Evolutionary conservation across 2,888 invertebrate species (phyloP).

Genomic region (Herminia tarsipennalis): DNA sequence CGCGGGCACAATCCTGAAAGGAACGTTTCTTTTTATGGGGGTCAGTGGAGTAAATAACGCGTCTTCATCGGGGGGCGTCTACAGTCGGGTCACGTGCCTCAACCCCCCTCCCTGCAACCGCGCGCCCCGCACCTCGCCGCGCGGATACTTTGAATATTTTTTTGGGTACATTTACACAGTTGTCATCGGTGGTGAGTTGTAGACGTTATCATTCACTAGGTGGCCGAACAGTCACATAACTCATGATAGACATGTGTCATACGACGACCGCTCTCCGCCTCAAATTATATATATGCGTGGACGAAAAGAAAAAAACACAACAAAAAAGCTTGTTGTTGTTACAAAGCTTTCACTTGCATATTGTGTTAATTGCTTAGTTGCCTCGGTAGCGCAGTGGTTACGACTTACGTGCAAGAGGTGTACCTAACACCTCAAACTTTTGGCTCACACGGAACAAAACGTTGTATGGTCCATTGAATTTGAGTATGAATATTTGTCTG

Average conservation of each 20-base stretch:
- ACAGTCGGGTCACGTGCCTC: constrained; percentile 52
- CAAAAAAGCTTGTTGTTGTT: too few relatives aligned
- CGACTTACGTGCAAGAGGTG: too few relatives aligned
- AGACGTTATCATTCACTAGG: constrained; percentile 7
- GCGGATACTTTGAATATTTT: constrained; percentile 42
- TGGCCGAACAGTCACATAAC: neutral
- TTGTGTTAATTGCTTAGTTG: too few relatives aligned
- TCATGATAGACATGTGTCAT: neutral
- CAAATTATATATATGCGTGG: too few relatives aligned
- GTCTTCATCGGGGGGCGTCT: constrained; percentile 56
- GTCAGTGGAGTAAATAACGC: constrained; percentile 77
- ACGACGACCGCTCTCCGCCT: neutral
- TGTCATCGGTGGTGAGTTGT: constrained; percentile 23
- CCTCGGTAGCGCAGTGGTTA: too few relatives aligned
- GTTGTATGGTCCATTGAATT: too few relatives aligned
- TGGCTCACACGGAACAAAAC: too few relatives aligned
- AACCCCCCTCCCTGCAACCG: constrained; percentile 14
- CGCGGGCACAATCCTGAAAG: constrained; percentile 55
- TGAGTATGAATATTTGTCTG: too few relatives aligned
- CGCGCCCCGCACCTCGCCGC: constrained; percentile 14
- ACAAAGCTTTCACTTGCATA: too few relatives aligned
- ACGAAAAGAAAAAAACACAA: too few relatives aligned
- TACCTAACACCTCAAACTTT: too few relatives aligned
- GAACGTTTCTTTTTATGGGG: constrained; percentile 71
- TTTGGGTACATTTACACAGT: constrained; percentile 19